These are phyloP conservation scores for Lepidothrix coronata DNA, from an alignment of 2,113 vertebrate genomes.

Conservation along the genomic window DNA sequence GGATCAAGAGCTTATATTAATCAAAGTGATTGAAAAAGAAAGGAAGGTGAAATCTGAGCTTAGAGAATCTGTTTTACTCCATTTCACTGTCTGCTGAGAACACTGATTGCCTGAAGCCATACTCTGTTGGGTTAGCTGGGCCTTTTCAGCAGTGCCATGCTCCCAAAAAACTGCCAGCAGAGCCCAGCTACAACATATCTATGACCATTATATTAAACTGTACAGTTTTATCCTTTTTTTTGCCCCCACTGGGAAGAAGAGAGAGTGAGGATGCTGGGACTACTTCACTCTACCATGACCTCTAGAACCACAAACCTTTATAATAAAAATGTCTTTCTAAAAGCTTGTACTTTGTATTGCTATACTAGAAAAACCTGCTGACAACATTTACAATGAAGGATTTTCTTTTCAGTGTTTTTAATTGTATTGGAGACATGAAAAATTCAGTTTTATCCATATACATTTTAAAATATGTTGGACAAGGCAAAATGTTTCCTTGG, in stretches of 20 bases:
- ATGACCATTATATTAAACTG: neutral
- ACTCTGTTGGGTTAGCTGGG: neutral
- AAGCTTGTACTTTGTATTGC: neutral
- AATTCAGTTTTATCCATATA: neutral
- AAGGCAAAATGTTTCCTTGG: neutral
- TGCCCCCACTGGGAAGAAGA: neutral
- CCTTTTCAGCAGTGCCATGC: neutral
- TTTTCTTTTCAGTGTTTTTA: neutral
- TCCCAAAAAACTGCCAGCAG: neutral
- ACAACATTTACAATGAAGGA: neutral
- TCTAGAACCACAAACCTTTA: neutral
- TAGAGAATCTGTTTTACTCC: neutral
- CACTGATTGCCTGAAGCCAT: neutral
- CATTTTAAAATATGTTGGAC: neutral
- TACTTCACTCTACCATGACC: neutral
- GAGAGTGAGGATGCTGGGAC: neutral
- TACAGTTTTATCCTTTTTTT: neutral
- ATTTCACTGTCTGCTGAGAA: neutral
- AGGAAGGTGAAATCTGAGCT: neutral
- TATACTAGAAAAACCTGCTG: neutral
- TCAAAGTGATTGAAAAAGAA: neutral
- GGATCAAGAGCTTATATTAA: neutral
- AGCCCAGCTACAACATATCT: neutral
- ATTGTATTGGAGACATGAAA: neutral
- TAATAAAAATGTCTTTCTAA: neutral